phyloP scores from a whole-genome alignment of 2,888 invertebrate species.

The Meandrusa payeni region DNA sequence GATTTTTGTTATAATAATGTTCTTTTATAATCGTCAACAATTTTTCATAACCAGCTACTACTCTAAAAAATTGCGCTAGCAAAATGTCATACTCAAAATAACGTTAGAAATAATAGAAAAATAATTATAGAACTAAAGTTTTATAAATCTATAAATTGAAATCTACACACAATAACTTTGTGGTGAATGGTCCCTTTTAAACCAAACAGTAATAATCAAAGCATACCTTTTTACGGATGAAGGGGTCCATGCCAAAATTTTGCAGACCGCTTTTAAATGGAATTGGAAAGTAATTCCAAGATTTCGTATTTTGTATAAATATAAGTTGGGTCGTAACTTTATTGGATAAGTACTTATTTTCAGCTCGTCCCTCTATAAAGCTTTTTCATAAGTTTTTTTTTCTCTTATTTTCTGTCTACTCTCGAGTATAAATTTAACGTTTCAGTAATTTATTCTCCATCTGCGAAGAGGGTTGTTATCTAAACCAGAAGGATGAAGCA shows the following conservation, averaged over 20 bases:
- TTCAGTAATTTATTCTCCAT: background rate
- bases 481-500: too few relatives aligned
- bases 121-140: too few relatives aligned
- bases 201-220: background rate
- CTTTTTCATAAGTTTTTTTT: background rate
- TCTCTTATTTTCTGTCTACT: background rate
- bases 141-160: too few relatives aligned
- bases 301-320: conserved; percentile 6
- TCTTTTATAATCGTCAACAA: too few relatives aligned
- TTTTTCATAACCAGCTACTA: too few relatives aligned
- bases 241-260: background rate
- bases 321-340: conserved; percentile 8
- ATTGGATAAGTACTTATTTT: conserved; percentile 13
- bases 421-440: background rate
- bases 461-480: too few relatives aligned
- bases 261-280: conserved; percentile 6
- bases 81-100: too few relatives aligned
- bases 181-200: background rate
- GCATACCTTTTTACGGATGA: conserved; percentile 1
- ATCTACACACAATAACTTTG: too few relatives aligned
- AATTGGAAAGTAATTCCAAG: background rate
- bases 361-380: background rate
- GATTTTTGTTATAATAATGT: too few relatives aligned
- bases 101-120: too few relatives aligned
- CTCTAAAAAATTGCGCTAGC: too few relatives aligned